A percentile compares a stretch with the other conserved stretches of the same genome.
Conservation (phyloP, 2,113 vertebrate genomes). For the Cyprinodon tularosa region DNA sequence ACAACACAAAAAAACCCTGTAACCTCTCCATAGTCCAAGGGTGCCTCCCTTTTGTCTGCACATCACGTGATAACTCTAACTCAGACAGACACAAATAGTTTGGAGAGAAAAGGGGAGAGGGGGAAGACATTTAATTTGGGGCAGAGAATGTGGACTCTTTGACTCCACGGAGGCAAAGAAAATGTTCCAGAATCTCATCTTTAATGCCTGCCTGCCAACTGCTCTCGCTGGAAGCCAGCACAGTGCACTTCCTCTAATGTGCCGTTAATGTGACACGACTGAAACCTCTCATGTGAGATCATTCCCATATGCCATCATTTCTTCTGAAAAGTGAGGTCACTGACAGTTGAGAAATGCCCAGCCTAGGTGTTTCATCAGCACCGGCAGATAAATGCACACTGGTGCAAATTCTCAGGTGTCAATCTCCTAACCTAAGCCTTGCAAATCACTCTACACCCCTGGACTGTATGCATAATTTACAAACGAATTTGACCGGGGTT, state of each 20-base stretch:
- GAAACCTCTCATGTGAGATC: constrained; percentile 56
- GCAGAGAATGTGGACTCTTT: constrained; percentile 36
- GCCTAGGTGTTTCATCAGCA: constrained; percentile 59
- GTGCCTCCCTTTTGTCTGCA: constrained; percentile 80
- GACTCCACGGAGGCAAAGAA: constrained; percentile 35
- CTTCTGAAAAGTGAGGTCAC: constrained; percentile 66
- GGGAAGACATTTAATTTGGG: constrained; percentile 61
- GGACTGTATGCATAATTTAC: constrained; percentile 63
- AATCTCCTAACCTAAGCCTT: constrained; percentile 8
- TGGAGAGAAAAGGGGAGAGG: constrained; percentile 58
- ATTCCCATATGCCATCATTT: constrained; percentile 48
- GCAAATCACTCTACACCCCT: constrained; percentile 41
- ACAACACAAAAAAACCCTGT: constrained; percentile 83
- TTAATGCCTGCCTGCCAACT: constrained; percentile 46
- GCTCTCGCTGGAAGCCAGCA: constrained; percentile 34
- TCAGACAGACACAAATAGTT: constrained; percentile 73
- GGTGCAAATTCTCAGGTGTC: constrained; percentile 51
- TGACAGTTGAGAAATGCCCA: constrained; percentile 65
- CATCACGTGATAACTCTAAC: constrained; percentile 72
- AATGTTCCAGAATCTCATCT: constrained; percentile 52
- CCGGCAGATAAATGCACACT: constrained; percentile 35
- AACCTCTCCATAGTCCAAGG: constrained; percentile 75
- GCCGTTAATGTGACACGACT: constrained; percentile 57
- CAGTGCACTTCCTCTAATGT: constrained; percentile 47
- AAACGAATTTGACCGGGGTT: constrained; percentile 58